Conservation (phyloP, 2,888 invertebrate species). For the Idaea aversata region DNA sequence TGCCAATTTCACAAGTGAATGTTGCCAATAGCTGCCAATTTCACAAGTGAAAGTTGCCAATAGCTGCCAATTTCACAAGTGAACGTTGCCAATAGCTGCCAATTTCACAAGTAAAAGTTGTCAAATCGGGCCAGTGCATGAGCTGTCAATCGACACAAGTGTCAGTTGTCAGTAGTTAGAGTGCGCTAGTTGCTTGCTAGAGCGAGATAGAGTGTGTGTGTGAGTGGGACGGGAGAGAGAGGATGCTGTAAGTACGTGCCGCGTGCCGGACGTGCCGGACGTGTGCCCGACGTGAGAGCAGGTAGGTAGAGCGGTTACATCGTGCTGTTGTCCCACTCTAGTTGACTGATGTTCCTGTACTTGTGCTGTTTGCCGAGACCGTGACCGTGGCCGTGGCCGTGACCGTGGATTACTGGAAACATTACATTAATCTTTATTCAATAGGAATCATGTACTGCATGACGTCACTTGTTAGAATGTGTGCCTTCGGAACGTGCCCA, state of each 20-base stretch:
- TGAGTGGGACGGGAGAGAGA: slow-evolving; percentile 23
- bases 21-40: neutral
- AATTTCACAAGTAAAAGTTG: neutral
- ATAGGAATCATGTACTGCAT: too few species aligned
- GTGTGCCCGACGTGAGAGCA: slow-evolving; percentile 14
- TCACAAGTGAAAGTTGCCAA: neutral
- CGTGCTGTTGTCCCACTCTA: slow-evolving; percentile 90
- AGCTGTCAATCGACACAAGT: neutral
- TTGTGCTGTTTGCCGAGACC: slow-evolving; percentile 75
- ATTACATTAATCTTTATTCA: neutral
- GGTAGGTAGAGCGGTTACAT: slow-evolving; percentile 76
- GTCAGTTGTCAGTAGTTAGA: neutral
- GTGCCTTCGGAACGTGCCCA: too few species aligned
- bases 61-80: neutral
- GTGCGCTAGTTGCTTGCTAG: slow-evolving; percentile 4
- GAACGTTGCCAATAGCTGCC: neutral
- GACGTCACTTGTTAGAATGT: too few species aligned
- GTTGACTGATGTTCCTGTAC: slow-evolving; percentile 87
- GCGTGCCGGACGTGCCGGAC: too few species aligned
- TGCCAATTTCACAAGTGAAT: neutral
- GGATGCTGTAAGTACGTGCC: slow-evolving; percentile 41
- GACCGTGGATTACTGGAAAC: slow-evolving; percentile 62
- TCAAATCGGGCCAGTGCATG: neutral
- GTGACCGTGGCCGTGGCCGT: slow-evolving; percentile 42
- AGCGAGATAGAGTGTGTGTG: slow-evolving; percentile 25